Evolutionary conservation across 1,140 invertebrate species (phyloP), one percentile per base, ranked within the genome.

Genomic region (Palaemon carinicauda): DNA sequence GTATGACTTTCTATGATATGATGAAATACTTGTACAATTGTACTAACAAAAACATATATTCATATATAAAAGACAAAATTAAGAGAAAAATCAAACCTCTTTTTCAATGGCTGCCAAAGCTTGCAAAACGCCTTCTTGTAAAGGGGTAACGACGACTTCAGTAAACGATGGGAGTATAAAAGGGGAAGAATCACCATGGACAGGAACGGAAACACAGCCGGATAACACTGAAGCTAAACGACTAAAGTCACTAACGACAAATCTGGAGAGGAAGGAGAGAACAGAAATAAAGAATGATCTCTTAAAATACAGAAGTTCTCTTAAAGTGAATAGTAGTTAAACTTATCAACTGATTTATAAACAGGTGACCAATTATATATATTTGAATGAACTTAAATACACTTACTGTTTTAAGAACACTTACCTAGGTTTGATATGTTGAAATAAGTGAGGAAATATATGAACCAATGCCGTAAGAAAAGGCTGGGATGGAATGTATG

Each of bases 401-500:
- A 29, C 21, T 71, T 29, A n/a, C 27, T 21, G 4, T n/a, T 3
- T 27, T 75, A 17, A 10, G 14, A 9, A 24, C 33, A 79, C 88
- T 85, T 87, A 92, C 90, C 92, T 91, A 73, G 93, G 92, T 92
- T 96, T 95, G 87, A 98, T 96, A 90, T 98, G 96, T 87, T 96
- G 95, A 92, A 98, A 98, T 80, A 99, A 94, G 69, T 95, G 95
- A 21, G 97, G 97, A 91, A 99, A 98, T 90, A 98, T 98, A 92
- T 98, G 97, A 88, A 98, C 95, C 5, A 98, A 93, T 1, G 97
- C 96, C 0, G 97, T 97, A 31, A 99, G 93, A 92, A 98, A 99
- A 87, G 96, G 95, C 91, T 98, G 96, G 17, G 96, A 96, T 1
- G 97, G 97, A 88, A 97, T 94, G 91, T 97, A 98, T 86, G 94